Evolutionary conservation across 2,797 vertebrate genomes (phyloP).

Genomic region (Alouatta caraya): DNA sequence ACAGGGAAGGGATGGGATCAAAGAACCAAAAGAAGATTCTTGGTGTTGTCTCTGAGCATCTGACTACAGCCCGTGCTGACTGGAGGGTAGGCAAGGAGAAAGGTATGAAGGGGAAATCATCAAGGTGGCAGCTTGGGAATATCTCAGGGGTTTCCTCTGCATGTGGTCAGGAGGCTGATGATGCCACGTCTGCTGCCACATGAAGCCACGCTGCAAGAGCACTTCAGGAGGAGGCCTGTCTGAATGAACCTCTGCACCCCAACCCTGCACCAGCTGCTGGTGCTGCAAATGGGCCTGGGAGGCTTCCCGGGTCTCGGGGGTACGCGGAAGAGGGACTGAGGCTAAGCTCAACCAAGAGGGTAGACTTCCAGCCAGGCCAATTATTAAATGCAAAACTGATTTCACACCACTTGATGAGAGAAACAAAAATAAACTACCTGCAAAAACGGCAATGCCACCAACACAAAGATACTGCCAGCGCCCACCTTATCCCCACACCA

Average conservation of each 20-base stretch:
- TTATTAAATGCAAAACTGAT: background rate
- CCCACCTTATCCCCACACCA: accelerated
- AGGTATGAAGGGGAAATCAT: accelerated
- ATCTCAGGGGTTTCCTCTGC: background rate
- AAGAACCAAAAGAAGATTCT: background rate
- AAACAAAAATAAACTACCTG: background rate
- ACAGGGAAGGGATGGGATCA: background rate
- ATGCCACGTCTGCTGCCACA: accelerated
- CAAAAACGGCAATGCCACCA: background rate
- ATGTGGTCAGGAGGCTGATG: background rate
- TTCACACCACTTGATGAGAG: background rate
- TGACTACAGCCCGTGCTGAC: background rate
- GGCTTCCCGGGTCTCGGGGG: accelerated
- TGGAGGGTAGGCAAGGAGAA: background rate
- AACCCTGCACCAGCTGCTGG: background rate
- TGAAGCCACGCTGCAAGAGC: accelerated
- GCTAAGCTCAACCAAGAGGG: background rate
- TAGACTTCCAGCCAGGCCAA: background rate
- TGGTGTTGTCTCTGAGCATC: accelerated
- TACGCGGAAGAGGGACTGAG: background rate
- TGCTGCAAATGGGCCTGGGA: accelerated
- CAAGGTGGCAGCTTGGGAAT: background rate
- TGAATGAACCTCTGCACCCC: accelerated
- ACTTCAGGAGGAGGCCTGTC: background rate
- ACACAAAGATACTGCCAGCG: accelerated